These are phyloP conservation scores for Yponomeuta malinellus DNA, from an alignment of 2,888 invertebrate species.

Conservation along the genomic window DNA sequence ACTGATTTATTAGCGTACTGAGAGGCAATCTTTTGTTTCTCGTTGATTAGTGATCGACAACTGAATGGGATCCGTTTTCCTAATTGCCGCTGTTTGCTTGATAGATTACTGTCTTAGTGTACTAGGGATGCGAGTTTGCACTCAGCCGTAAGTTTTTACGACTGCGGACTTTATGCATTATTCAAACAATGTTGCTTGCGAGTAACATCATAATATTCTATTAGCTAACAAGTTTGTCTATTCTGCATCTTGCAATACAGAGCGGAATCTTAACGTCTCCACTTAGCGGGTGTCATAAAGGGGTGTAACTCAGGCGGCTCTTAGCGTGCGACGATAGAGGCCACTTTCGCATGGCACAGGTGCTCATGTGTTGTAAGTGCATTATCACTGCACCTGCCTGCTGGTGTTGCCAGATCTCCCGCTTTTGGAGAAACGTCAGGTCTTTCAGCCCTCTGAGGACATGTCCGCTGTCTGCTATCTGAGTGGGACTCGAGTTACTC, in stretches of 20 bases:
- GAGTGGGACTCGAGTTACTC: no score
- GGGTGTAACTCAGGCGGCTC: not conserved
- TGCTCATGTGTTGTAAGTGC: conserved; percentile 4
- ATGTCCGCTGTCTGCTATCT: no score
- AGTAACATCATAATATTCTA: not conserved
- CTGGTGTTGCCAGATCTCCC: not conserved
- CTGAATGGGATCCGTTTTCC: not conserved
- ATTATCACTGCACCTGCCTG: conserved; percentile 14
- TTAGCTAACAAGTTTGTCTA: not conserved
- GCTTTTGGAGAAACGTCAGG: no score
- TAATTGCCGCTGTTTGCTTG: not conserved
- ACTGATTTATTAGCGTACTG: no score
- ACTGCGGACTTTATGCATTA: not conserved
- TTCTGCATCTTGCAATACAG: not conserved
- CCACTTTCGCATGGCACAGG: not conserved
- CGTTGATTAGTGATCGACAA: not conserved
- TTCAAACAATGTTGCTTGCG: not conserved
- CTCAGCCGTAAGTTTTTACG: not conserved
- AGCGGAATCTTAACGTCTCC: not conserved
- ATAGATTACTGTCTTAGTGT: not conserved
- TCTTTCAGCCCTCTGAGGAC: no score
- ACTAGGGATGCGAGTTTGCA: not conserved
- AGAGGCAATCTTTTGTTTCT: not conserved
- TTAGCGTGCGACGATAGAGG: not conserved
- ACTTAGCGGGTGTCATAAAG: conserved; percentile 1